Base-by-base conservation (phyloP, 2,888 invertebrate genomes). In the Eumacrocentrus americanus region DNA sequence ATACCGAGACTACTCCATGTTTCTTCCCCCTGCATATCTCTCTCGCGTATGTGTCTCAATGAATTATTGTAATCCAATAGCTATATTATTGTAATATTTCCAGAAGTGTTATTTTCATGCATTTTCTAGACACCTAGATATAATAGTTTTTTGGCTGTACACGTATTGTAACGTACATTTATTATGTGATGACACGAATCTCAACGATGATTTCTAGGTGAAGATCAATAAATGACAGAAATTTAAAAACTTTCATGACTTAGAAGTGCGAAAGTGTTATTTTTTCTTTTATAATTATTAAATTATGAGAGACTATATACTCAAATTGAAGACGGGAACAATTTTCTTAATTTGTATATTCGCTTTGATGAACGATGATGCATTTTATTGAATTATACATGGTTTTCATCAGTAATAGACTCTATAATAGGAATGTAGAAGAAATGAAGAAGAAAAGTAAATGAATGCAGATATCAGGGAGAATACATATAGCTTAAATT, bases 1-100 rank as follows among this genome's bases (percentile, higher is more conserved):
- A 62, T 48, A 61, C 58, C 60, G 61, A 63, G 56, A 63, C 61
- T 62, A 59, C 64, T 65, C 62, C 64, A 37, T 58, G 56, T 62
- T 60, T 56, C 66, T 61, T 56, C 23, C 58, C 64, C 61, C 62
- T 69, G 66, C 68, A 67, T 67, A 66, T 67, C 67, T 66, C 65
- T 63, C 59, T 48, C 54, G 60, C 53, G 61, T 61, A 67, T 65
- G 62, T 62, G 64, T 65, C 60, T 55, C 62, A 57, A 65, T 52
- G 59, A 63, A 66, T 60, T 54, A 60, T 20, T 64, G 61, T 66
- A 63, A 63, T 65, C 62, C 62, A 55, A 65, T 62, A 59, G 50
- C 62, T 62, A 29, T 44, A 55, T 46, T 20, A 53, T 25, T 42
- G 5, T 42, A 40, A 55, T 55, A 55, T n/a, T 54, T 54, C 50